phyloP scores from a whole-genome alignment of 2,888 invertebrate genomes.

The Trissolcus brochymenae region DNA sequence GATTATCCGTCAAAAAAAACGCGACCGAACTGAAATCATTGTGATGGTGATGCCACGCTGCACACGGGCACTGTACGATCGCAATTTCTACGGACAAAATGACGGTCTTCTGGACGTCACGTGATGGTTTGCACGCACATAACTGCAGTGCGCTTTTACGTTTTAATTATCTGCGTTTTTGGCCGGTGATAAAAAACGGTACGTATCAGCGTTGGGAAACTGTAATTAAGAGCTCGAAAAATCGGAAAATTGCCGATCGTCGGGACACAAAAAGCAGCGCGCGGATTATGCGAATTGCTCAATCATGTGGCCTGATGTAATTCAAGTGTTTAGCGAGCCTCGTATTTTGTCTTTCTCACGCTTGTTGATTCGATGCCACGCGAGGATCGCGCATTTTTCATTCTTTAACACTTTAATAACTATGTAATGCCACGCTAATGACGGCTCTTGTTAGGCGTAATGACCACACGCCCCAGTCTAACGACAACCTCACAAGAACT shows the following conservation, averaged over 20 bases:
- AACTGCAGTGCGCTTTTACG: conserved; percentile 7
- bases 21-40: conserved; percentile 30
- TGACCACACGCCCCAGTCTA: conserved; percentile 62
- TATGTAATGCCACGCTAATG: conserved; percentile 66
- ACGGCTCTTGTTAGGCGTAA: conserved; percentile 63
- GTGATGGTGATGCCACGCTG: conserved; percentile 20
- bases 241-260: conserved; percentile 13
- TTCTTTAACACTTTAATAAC: conserved; percentile 63
- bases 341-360: conserved; percentile 46
- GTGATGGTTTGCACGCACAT: conserved; percentile 25
- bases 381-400: conserved; percentile 59
- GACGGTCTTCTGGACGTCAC: conserved; percentile 9
- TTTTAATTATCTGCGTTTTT: conserved; percentile 20
- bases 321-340: conserved; percentile 36
- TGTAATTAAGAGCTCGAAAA: conserved; percentile 20
- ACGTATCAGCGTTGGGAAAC: conserved; percentile 3
- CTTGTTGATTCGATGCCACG: conserved; percentile 58
- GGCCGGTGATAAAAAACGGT: background rate
- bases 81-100: conserved; percentile 32
- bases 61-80: conserved; percentile 42
- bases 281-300: conserved; percentile 18
- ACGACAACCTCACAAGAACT: conserved; percentile 57
- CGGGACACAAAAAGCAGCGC: conserved; percentile 8
- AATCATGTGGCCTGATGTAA: conserved; percentile 32
- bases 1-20: conserved; percentile 45